Evolutionary conservation across 2,797 vertebrate genomes (phyloP).

Genomic region (Periophthalmus magnuspinnatus): DNA sequence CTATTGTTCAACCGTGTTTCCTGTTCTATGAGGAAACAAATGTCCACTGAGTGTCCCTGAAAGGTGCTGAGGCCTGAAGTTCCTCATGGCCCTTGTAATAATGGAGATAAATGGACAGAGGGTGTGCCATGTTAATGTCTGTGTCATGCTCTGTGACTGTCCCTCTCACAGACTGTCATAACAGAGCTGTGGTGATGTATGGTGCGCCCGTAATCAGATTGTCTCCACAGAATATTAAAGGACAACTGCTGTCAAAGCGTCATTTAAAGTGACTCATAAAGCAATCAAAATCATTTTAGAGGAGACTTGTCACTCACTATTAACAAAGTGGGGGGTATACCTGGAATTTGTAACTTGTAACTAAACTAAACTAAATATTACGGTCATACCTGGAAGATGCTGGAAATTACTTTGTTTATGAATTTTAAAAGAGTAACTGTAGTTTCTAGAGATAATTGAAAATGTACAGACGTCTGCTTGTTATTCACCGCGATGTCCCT

Average conservation of each 20-base stretch:
- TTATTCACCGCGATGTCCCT: not conserved
- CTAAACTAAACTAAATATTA: too few species aligned
- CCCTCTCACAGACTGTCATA: slow-evolving; percentile 17
- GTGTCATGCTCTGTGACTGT: slow-evolving; percentile 18
- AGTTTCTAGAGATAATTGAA: not conserved
- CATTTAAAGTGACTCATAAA: not conserved
- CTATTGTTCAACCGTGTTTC: slow-evolving; percentile 66
- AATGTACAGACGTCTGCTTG: not conserved
- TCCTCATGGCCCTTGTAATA: slow-evolving; percentile 12
- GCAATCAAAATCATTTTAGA: not conserved
- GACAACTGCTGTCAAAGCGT: slow-evolving; percentile 6
- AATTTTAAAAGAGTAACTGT: not conserved
- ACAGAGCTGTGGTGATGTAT: slow-evolving; percentile 8
- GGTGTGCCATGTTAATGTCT: slow-evolving; percentile 35
- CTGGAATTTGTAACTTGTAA: too few species aligned
- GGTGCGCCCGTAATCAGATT: slow-evolving; percentile 10
- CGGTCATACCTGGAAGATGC: not conserved
- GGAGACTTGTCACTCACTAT: not conserved
- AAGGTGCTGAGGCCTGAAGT: slow-evolving; percentile 9
- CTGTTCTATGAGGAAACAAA: slow-evolving; percentile 45
- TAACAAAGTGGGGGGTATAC: too few species aligned
- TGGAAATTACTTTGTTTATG: not conserved
- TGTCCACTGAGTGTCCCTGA: slow-evolving; percentile 32
- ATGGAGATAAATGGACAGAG: slow-evolving; percentile 37
- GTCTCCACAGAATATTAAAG: slow-evolving; percentile 3